Percentiles rank a stretch among this genome's conserved stretches.
These are phyloP conservation scores for Cryptocephalus primarius DNA, from an alignment of 2,888 invertebrate genomes.

Conservation along the genomic window DNA sequence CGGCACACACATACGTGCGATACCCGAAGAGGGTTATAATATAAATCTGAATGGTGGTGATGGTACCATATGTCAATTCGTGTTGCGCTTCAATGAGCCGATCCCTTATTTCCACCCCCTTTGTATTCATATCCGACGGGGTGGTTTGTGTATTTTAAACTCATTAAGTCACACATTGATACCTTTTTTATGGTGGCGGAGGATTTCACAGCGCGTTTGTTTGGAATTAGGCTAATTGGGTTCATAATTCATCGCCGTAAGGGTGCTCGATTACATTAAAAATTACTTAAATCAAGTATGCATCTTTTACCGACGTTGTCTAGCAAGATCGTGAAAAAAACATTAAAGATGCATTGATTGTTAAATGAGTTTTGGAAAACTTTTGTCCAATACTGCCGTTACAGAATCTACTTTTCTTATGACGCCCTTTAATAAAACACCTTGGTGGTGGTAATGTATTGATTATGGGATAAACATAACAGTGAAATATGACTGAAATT, in stretches of 20 bases:
- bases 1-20: not conserved
- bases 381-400: too few relatives aligned
- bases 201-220: too few relatives aligned
- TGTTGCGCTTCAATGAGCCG: slow-evolving; percentile 22
- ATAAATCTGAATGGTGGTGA: slow-evolving; percentile 24
- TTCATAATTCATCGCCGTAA: too few relatives aligned
- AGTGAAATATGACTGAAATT: too few relatives aligned
- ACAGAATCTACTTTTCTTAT: too few relatives aligned
- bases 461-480: too few relatives aligned
- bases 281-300: slow-evolving; percentile 1
- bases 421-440: too few relatives aligned
- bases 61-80: slow-evolving; percentile 27
- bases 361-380: too few relatives aligned
- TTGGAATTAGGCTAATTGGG: not conserved
- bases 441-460: too few relatives aligned
- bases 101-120: slow-evolving; percentile 12
- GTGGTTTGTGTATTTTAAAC: slow-evolving; percentile 11
- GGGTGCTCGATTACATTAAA: not conserved
- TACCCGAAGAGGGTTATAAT: slow-evolving; percentile 16
- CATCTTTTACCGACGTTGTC: not conserved
- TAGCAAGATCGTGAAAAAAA: too few relatives aligned
- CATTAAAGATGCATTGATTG: too few relatives aligned
- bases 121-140: slow-evolving; percentile 6
- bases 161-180: slow-evolving; percentile 8
- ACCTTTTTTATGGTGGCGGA: slow-evolving; percentile 1